Base-by-base conservation (phyloP, 30 jellyfish, hydroid and myxozoan species). In the Sanderia malayensis region DNA sequence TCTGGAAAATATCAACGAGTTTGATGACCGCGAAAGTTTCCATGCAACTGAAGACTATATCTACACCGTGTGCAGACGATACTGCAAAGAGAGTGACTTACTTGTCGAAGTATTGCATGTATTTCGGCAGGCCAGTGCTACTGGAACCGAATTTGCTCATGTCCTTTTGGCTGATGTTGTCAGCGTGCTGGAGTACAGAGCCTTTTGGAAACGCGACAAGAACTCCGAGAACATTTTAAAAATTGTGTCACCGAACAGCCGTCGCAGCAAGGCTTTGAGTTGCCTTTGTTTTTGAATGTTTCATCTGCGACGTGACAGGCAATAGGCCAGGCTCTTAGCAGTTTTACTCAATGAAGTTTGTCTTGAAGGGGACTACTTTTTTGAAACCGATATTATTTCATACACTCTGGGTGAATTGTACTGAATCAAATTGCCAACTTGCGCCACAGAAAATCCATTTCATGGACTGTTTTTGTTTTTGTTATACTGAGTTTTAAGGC, bases 61-160 rank as follows among this genome's bases (percentile, higher is more conserved):
- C 61, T 76, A 76, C 80, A 76, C 57, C 30, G 44, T 76, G 25
- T 27, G 57, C 28, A 26, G 66, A 1, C 41, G 70, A n/a, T 65
- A 76, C 10, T 76, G 88, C 80, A 76, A 47, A 11, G 80, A 28
- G 29, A 55, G 88, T 64, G 88, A 76, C 28, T 57, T 66, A 10
- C 52, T 52, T 10, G 24, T 76, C 11, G 32, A 47, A 17, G 52
- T 76, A 4, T 61, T 80, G 64, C 88, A 80, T 2, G 88, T 76
- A 11, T 28, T 76, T 26, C 61, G 88, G 20, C 80, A 76, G 58
- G 52, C 74, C n/a, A 28, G 61, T 19, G 66, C 44, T 4, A 25
- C 20, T 17, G 80, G 73, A 2, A 31, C 29, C 9, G 61, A 47
- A 53, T 76, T 76, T 31, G 53, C 80, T 1, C 76, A 28, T 31